These are phyloP conservation scores for Scarus forsteni DNA, from an alignment of 2,797 vertebrate genomes.

Conservation along the genomic window DNA sequence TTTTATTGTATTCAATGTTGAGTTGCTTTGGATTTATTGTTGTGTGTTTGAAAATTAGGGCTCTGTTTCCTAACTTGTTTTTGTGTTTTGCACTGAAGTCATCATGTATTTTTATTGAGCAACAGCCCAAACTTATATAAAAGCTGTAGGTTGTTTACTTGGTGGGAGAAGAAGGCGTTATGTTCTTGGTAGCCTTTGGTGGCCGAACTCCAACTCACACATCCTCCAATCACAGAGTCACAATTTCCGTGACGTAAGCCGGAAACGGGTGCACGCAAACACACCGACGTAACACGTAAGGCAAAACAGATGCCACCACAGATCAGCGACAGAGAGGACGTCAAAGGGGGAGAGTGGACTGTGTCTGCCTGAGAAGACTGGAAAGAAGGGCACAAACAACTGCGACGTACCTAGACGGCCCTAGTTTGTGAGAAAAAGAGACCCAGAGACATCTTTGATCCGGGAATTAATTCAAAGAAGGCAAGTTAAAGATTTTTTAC, in stretches of 20 bases:
- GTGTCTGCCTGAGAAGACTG: background rate
- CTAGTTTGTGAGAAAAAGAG: conserved; percentile 42
- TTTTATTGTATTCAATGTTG: no score
- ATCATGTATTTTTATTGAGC: background rate
- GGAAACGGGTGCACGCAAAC: conserved; percentile 42
- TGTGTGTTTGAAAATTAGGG: no score
- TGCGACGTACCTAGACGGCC: conserved; percentile 57
- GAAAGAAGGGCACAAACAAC: conserved; percentile 6
- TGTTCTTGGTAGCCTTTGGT: conserved; percentile 19
- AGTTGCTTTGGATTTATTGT: no score
- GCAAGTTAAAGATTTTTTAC: conserved; percentile 14
- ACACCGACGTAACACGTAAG: conserved; percentile 45
- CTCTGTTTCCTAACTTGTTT: no score
- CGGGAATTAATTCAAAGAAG: conserved; percentile 7
- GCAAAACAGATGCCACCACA: conserved; percentile 62
- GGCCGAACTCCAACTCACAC: conserved; percentile 10
- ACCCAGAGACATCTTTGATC: background rate
- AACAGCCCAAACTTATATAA: background rate
- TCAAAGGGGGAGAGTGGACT: conserved; percentile 9
- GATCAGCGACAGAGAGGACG: conserved; percentile 36
- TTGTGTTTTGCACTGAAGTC: no score
- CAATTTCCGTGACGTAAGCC: conserved; percentile 66
- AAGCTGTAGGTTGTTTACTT: background rate
- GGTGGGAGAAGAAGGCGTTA: background rate
- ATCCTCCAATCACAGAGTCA: conserved; percentile 55